Evolutionary conservation across 1,140 invertebrate genomes (phyloP), one percentile per base, ranked within the genome.

Genomic region (Lucilia cuprina): DNA sequence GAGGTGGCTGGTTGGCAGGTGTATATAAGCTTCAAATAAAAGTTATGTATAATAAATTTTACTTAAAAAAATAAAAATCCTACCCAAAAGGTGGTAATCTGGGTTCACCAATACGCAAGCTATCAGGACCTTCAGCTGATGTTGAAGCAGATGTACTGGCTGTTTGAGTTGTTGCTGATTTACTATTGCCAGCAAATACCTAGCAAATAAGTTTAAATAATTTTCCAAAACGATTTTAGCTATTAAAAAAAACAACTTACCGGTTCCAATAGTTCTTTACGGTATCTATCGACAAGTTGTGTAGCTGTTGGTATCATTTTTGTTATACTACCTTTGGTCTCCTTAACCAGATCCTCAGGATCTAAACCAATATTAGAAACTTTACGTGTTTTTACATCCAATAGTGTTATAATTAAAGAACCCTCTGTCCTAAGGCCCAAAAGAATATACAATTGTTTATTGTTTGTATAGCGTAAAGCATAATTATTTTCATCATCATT

Each of bases 371-470:
- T 92, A 86, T 84, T 93, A 84, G 86, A 86, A 77, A 88, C 93
- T 85, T 87, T 92, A 87, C 83, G 92, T 65, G 50, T 88, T 47
- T 88, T 89, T 13, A 92, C 88, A 85, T 91, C 92, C 92, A 95
- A 89, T 17, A 95, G 91, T 90, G 95, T 95, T 2, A 95, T 87
- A 82, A 95, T 91, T 30, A 95, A 87, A 88, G 93, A 93, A 65
- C 91, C 92, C 88, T 95, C 94, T 35, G 94, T 93, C 77, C 91
- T 93, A 74, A 94, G 91, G n/a, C 92, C 94, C 87, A 94, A 92
- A 1, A 96, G 90, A 86, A 96, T 93, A 88, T 94, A 96, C 2
- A 96, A 89, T 87, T 93, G 92, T 13, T 93, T 93, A 80, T 95
- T 91, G 80, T 93, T 93, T 50, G 95, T 86, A 89, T 96, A 96